Evolutionary conservation across 1,140 invertebrate genomes (phyloP).

Genomic region (Forficula auricularia): DNA sequence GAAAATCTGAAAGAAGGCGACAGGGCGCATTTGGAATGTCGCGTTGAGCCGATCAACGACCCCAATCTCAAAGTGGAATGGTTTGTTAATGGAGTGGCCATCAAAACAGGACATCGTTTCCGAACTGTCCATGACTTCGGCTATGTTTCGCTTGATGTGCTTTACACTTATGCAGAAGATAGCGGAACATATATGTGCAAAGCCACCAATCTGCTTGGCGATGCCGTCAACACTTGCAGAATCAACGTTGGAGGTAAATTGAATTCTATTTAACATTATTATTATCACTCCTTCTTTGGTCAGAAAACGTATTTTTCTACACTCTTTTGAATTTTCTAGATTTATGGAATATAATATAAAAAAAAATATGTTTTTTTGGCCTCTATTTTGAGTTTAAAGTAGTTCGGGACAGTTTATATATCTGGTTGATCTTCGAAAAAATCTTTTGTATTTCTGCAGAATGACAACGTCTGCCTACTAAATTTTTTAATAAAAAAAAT

Average conservation of each 20-base stretch:
- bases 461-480: too few species aligned
- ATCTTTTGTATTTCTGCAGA: too few species aligned
- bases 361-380: too few species aligned
- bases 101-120: conserved; percentile 68
- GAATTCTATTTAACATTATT: neutral
- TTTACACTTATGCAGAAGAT: conserved; percentile 86
- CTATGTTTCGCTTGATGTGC: conserved; percentile 83
- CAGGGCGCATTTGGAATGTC: conserved; percentile 85
- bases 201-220: conserved; percentile 77
- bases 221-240: conserved; percentile 80
- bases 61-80: conserved; percentile 88
- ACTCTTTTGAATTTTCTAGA: too few species aligned
- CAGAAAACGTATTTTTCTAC: neutral
- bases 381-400: too few species aligned
- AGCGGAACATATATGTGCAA: conserved; percentile 87
- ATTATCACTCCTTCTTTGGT: neutral
- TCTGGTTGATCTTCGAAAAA: too few species aligned
- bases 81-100: conserved; percentile 72
- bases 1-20: conserved; percentile 79
- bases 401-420: too few species aligned
- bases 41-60: conserved; percentile 89
- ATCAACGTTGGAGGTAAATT: conserved; percentile 57
- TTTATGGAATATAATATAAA: too few species aligned
- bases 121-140: conserved; percentile 89
- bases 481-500: too few species aligned